Conservation (phyloP, 2,797 vertebrate species). For the Cyclura pinguis region DNA sequence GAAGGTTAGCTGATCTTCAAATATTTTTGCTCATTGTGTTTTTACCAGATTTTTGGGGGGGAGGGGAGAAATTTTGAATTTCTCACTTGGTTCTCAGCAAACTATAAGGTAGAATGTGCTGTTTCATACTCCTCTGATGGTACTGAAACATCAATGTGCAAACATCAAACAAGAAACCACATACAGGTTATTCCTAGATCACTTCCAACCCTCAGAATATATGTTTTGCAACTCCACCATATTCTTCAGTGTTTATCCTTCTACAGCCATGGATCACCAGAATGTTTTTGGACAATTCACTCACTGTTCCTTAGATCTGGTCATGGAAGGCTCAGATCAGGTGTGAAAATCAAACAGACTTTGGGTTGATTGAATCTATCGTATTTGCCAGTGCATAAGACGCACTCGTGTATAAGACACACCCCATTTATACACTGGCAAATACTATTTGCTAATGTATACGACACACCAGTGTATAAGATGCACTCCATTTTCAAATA, state of each 20-base stretch:
- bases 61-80: not conserved
- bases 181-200: conserved; percentile 54
- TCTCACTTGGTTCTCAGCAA: not conserved
- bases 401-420: no score
- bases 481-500: no score
- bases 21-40: not conserved
- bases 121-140: conserved; percentile 38
- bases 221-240: conserved; percentile 23
- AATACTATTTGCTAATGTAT: no score
- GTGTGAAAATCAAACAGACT: not conserved
- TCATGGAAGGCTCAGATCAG: not conserved
- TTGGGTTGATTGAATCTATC: not conserved
- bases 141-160: conserved; percentile 42
- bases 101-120: conserved; percentile 41
- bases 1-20: not conserved
- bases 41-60: not conserved
- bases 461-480: no score
- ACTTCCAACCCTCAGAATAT: conserved; percentile 21
- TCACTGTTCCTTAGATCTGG: not conserved
- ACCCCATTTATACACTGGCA: no score
- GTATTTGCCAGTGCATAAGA: no score
- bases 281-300: not conserved
- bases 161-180: conserved; percentile 44
- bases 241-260: not conserved
- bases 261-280: not conserved